Evolutionary conservation across 2,797 vertebrate genomes (phyloP).

Genomic region (Anisognathus igniventris): DNA sequence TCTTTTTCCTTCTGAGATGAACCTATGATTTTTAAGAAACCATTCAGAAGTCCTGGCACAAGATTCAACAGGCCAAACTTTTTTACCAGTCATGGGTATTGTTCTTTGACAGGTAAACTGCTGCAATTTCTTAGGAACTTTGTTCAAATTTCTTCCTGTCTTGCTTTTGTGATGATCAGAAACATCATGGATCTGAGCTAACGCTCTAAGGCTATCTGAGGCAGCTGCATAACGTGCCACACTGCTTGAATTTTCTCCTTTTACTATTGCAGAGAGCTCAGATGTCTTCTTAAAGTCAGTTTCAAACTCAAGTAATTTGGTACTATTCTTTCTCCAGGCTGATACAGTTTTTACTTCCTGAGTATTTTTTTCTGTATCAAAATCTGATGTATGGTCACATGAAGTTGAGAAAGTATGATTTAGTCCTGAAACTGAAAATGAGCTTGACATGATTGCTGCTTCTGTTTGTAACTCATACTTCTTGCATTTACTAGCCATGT

Average conservation of each 20-base stretch:
- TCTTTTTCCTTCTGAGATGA: neutral
- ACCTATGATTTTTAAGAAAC: slow-evolving; percentile 34
- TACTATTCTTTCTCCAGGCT: neutral
- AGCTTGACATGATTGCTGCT: neutral
- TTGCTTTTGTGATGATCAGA: neutral
- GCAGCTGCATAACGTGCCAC: neutral
- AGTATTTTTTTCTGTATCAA: neutral
- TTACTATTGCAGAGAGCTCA: neutral
- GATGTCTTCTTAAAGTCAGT: slow-evolving; percentile 3
- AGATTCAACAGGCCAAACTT: slow-evolving; percentile 67
- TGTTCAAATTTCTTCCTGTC: neutral
- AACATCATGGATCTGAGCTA: neutral
- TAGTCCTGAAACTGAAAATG: neutral
- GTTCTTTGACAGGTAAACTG: slow-evolving; percentile 63
- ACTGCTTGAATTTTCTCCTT: neutral
- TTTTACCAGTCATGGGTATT: slow-evolving; percentile 73
- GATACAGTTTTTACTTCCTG: neutral
- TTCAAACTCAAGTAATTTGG: neutral
- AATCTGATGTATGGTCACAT: neutral
- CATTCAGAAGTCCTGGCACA: slow-evolving; percentile 73
- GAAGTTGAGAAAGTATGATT: neutral
- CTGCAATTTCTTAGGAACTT: neutral
- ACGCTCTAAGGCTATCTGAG: neutral
- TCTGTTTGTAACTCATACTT: neutral
- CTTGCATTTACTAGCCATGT: neutral